These are phyloP conservation scores for Lymantria monacha DNA, from an alignment of 2,888 invertebrate species.

Conservation along the genomic window DNA sequence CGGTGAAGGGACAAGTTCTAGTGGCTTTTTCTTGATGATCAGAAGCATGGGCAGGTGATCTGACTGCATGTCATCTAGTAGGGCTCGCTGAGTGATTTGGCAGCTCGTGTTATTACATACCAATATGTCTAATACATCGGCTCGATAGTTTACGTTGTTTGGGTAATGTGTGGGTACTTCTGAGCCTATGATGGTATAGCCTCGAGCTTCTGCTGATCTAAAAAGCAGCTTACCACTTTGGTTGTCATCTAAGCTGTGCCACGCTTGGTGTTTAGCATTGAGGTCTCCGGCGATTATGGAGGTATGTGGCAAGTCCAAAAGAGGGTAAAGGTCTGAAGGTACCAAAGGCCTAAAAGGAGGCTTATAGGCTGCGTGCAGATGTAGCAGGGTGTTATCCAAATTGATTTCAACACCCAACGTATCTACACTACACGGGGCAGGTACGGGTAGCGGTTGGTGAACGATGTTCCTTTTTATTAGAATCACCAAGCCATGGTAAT, in stretches of 20 bases:
- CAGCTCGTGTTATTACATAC: neutral
- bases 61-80: neutral
- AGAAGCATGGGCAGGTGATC: neutral
- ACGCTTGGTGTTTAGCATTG: neutral
- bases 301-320: neutral
- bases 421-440: neutral
- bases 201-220: neutral
- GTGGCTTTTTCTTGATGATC: neutral
- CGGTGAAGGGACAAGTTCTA: neutral
- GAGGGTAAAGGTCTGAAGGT: neutral
- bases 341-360: neutral
- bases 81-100: neutral
- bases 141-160: neutral
- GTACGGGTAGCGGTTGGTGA: slow-evolving; percentile 1
- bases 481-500: neutral
- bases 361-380: neutral
- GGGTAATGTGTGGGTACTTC: slow-evolving; percentile 1
- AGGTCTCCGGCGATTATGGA: neutral
- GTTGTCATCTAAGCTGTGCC: neutral
- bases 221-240: neutral
- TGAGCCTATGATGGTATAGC: neutral
- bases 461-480: neutral
- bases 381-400: neutral
- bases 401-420: neutral
- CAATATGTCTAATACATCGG: neutral